A percentile compares a stretch with the other conserved stretches of the same genome.
phyloP scores from a whole-genome alignment of 1,140 invertebrate species.

The Caenorhabditis briggsae region DNA sequence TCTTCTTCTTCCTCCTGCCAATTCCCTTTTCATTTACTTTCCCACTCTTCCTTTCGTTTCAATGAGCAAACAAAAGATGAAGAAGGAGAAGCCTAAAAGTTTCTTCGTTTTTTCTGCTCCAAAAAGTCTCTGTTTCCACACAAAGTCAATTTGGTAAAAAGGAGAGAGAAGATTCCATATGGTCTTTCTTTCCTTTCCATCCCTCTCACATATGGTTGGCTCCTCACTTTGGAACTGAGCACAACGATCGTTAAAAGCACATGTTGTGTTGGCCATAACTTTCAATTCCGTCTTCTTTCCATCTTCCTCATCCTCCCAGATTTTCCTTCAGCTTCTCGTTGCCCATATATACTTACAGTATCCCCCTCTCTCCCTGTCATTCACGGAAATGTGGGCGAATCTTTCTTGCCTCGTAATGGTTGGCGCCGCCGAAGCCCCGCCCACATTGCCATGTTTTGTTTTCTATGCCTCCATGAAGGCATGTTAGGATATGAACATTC shows the following conservation, averaged over 20 bases:
- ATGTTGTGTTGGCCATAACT: conserved; percentile 41
- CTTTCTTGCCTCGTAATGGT: background rate
- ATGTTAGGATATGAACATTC: background rate
- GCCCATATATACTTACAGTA: conserved; percentile 50
- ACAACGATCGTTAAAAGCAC: conserved; percentile 36
- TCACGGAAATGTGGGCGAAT: conserved; percentile 43
- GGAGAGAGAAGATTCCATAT: conserved; percentile 44
- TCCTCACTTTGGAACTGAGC: conserved; percentile 38
- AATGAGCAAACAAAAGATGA: conserved; percentile 44
- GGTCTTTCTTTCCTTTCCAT: background rate
- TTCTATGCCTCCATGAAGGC: background rate
- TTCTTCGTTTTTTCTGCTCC: conserved; percentile 4
- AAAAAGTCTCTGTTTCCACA: conserved; percentile 29
- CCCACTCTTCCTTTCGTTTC: conserved; percentile 43
- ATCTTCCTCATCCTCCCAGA: background rate
- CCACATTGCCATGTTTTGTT: conserved; percentile 41
- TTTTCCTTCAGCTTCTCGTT: background rate
- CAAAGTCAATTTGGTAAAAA: conserved; percentile 54
- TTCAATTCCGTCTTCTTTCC: background rate
- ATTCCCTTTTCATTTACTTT: conserved; percentile 55
- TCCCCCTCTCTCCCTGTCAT: conserved; percentile 4
- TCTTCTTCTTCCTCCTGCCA: background rate
- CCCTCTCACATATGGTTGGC: conserved; percentile 27
- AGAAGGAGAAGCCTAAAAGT: conserved; percentile 31
- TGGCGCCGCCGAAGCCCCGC: conserved; percentile 1